Percentiles rank a stretch among this genome's conserved stretches.
Evolutionary conservation across 2,113 vertebrate genomes (phyloP).

Genomic region (Emydura subglobosa): DNA sequence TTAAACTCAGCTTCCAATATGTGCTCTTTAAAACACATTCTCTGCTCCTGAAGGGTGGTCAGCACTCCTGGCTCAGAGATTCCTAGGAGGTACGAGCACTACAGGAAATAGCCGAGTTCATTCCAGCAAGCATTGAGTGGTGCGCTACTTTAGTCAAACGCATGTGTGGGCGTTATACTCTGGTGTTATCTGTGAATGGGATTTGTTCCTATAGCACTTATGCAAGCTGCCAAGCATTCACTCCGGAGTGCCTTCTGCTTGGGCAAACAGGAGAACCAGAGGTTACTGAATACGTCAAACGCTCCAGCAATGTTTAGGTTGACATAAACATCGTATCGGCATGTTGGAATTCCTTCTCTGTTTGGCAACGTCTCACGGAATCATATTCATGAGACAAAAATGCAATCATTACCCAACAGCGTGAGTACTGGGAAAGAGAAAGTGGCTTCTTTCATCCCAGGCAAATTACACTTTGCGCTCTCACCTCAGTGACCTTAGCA

Average conservation of each 20-base stretch:
- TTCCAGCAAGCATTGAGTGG: background rate
- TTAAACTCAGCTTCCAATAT: background rate
- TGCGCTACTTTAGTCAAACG: background rate
- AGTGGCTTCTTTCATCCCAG: conserved; percentile 47
- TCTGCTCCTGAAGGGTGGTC: background rate
- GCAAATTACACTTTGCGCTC: background rate
- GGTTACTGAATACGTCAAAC: conserved; percentile 68
- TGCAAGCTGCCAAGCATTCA: conserved; percentile 18
- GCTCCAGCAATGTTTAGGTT: conserved; percentile 69
- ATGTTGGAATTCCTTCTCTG: conserved; percentile 65
- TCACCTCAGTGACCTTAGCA: background rate
- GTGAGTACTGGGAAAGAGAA: conserved; percentile 64
- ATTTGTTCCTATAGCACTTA: conserved; percentile 16
- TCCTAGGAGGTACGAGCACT: background rate
- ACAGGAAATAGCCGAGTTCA: background rate
- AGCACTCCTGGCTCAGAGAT: background rate
- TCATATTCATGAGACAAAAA: conserved; percentile 72
- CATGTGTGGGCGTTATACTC: conserved; percentile 19
- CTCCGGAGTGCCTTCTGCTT: conserved; percentile 19
- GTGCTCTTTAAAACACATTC: background rate
- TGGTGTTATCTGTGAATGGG: conserved; percentile 63
- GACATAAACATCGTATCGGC: conserved; percentile 83
- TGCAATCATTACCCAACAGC: conserved; percentile 76
- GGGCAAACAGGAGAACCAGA: background rate
- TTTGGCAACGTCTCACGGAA: conserved; percentile 69